These are phyloP conservation scores for Vireo griseus DNA, from an alignment of 2,797 vertebrate genomes.

Conservation along the genomic window DNA sequence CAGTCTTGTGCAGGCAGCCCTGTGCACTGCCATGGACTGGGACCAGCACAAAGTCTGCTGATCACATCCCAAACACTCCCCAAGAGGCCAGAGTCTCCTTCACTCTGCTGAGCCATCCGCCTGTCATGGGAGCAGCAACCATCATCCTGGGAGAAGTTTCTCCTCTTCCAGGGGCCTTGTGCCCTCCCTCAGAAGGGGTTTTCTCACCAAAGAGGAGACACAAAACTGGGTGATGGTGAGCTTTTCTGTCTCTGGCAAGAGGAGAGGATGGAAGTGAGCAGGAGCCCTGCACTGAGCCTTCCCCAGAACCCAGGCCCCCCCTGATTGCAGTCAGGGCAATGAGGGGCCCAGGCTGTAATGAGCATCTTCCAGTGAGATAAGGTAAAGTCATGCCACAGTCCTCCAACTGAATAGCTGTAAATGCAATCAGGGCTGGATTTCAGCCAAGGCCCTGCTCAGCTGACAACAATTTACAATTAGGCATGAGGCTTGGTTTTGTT, in stretches of 20 bases:
- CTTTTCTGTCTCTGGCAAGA: background rate
- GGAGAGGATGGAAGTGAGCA: background rate
- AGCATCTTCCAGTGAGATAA: background rate
- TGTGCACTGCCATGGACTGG: background rate
- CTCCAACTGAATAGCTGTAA: background rate
- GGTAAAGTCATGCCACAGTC: background rate
- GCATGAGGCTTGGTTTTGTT: slow-evolving; percentile 16
- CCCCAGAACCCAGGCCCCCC: background rate
- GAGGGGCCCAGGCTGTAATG: background rate
- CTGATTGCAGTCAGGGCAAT: background rate
- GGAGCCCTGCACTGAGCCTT: background rate
- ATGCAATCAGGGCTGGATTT: background rate
- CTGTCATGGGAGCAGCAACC: background rate
- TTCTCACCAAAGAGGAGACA: background rate
- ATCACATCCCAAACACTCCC: accelerated
- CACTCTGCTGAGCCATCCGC: background rate
- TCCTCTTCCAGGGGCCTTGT: accelerated
- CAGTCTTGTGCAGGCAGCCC: background rate
- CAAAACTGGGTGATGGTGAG: background rate
- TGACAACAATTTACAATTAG: background rate
- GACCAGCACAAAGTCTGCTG: background rate
- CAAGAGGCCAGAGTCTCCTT: accelerated
- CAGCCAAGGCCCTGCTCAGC: background rate
- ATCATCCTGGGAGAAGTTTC: background rate
- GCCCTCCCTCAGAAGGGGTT: background rate